These are phyloP conservation scores for Lamproptera curius DNA, from an alignment of 2,888 invertebrate genomes.

Conservation along the genomic window DNA sequence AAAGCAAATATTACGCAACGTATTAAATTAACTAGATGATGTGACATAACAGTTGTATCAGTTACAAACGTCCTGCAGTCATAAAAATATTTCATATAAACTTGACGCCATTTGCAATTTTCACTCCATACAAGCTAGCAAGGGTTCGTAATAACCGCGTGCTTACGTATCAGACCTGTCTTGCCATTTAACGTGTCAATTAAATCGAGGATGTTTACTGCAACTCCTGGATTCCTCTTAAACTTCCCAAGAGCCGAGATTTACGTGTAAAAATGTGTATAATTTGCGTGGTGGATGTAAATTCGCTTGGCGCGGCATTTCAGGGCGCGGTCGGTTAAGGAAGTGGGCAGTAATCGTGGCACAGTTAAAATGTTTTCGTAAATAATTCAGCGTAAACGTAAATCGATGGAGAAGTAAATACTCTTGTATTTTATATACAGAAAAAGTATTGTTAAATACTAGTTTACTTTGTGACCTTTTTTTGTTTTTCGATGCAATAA, in stretches of 20 bases:
- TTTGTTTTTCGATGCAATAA: too few relatives aligned
- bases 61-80: constrained; percentile 11
- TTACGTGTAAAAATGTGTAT: not conserved
- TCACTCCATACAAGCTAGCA: constrained; percentile 17
- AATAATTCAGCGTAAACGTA: too few relatives aligned
- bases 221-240: constrained; percentile 8
- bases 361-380: too few relatives aligned
- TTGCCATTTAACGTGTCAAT: constrained; percentile 26
- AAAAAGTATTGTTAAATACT: too few relatives aligned
- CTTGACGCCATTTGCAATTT: constrained; percentile 4
- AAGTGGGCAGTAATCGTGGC: too few relatives aligned
- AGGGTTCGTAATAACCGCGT: constrained; percentile 16
- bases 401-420: too few relatives aligned
- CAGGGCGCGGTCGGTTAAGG: not conserved
- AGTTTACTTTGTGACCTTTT: too few relatives aligned
- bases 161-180: constrained; percentile 7
- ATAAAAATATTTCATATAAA: not conserved
- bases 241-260: not conserved
- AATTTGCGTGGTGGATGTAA: not conserved
- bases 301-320: not conserved
- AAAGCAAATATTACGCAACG: too few relatives aligned
- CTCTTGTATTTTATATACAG: too few relatives aligned
- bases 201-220: constrained; percentile 44
- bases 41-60: not conserved
- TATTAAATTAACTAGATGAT: too few relatives aligned